Evolutionary conservation across 2,888 invertebrate species (phyloP), one percentile per base, ranked within the genome.

Genomic region (Cerastoderma edule): DNA sequence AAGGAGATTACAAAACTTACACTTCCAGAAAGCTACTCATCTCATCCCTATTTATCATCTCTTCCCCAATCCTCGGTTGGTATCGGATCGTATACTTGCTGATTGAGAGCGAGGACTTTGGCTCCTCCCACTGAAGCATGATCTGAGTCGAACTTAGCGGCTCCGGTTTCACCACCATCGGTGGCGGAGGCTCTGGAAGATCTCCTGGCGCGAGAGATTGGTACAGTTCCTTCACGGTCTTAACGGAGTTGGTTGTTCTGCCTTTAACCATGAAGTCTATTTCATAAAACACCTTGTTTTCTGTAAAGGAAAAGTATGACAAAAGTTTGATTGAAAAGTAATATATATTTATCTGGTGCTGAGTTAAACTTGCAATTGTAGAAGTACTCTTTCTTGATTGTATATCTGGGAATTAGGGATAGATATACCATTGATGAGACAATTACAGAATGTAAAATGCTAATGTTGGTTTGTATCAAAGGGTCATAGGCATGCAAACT

Each of bases 141-240:
- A 84, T 78, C 6, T 67, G 53, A 6, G 68, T 64, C 13, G 63
- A 44, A 46, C 73, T 57, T 8, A 69, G 67, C 1, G 68, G 63
- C 6, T 53, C 24, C 1, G 76, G 72, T 39, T 68, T 66, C 1
- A 76, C 54, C 0, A 75, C 64, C 64, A 75, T 53, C 0, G 85
- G 85, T 0, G 85, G 85, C 8, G 84, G 85, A 8, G 85, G 85
- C 22, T 80, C 74, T 24, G 75, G 80, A 0, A 44, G 30, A 24
- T 67, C 68, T 13, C 68, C 67, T 0, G 81, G 83, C 19, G 48
- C 54, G 2, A 74, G 66, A 10, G 81, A 75, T 72, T 85, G 82
- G 54, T 83, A 83, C 32, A 75, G 54, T 13, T 78, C 76, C 6
- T 74, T 78, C 0, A 82, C 84, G 8, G 69, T 80, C 22, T 81